Evolutionary conservation across 2,888 invertebrate species (phyloP).

Genomic region (Mesorhabditis spiculigera): DNA sequence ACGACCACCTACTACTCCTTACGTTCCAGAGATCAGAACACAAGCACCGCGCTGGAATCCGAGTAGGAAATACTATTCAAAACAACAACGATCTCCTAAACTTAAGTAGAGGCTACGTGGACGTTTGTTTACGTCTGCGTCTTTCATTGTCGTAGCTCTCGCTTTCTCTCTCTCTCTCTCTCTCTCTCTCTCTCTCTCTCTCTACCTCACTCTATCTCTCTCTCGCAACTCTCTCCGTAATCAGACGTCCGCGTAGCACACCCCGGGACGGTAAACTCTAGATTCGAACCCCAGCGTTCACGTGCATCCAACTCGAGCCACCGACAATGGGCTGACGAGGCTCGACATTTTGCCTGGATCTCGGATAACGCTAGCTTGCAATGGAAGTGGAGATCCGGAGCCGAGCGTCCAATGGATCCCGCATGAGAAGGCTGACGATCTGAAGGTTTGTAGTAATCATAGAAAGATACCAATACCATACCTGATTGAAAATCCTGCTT

Average conservation of each 20-base stretch:
- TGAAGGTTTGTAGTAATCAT: not conserved
- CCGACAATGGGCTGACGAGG: not conserved
- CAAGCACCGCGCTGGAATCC: not conserved
- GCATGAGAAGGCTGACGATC: not conserved
- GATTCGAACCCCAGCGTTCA: not conserved
- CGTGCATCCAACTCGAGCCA: not conserved
- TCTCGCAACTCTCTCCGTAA: too few relatives aligned
- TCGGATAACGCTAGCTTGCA: not conserved
- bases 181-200: too few relatives aligned
- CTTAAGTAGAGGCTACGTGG: too few relatives aligned
- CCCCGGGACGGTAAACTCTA: not conserved
- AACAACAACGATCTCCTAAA: not conserved
- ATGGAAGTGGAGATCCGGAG: not conserved
- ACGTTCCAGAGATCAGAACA: not conserved
- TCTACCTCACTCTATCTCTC: too few relatives aligned
- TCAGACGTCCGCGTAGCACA: too few relatives aligned
- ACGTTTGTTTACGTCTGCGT: too few relatives aligned
- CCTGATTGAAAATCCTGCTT: not conserved
- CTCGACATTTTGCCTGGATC: constrained; percentile 1
- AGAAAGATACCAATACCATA: not conserved
- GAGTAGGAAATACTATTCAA: not conserved
- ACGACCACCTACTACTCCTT: not conserved
- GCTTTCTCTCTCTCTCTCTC: too few relatives aligned
- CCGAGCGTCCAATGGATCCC: constrained; percentile 4
- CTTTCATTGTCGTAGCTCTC: too few relatives aligned